These are phyloP conservation scores for Pseudorectes ferrugineus DNA, from an alignment of 2,113 vertebrate species.

Conservation along the genomic window DNA sequence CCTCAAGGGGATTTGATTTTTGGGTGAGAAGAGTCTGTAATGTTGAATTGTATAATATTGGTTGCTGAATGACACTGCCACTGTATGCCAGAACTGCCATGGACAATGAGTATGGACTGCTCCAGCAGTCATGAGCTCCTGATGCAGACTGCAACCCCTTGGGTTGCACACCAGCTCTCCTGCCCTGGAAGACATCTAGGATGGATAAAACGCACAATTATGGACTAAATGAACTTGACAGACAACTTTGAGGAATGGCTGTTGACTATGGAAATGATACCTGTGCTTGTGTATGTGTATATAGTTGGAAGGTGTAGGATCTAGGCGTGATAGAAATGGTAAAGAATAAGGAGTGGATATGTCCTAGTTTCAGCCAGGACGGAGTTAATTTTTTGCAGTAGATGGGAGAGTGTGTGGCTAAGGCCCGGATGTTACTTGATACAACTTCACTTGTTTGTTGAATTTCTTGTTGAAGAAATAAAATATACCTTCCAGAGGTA, in stretches of 20 bases:
- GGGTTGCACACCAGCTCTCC: background rate
- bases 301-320: background rate
- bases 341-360: background rate
- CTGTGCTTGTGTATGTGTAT: background rate
- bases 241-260: background rate
- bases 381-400: background rate
- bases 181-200: background rate
- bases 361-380: background rate
- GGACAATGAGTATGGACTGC: background rate
- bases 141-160: background rate
- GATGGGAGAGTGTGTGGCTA: background rate
- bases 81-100: background rate
- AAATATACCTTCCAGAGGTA: background rate
- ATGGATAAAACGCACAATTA: background rate
- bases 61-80: background rate
- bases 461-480: background rate
- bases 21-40: background rate
- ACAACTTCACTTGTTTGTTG: background rate
- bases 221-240: background rate
- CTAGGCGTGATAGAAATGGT: too few species aligned
- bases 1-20: background rate
- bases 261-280: background rate
- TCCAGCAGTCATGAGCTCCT: background rate
- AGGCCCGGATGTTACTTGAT: accelerated
- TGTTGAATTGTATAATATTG: background rate